These are phyloP conservation scores for Drosophila vallismaia DNA, from an alignment of 2,888 invertebrate genomes.

Conservation along the genomic window DNA sequence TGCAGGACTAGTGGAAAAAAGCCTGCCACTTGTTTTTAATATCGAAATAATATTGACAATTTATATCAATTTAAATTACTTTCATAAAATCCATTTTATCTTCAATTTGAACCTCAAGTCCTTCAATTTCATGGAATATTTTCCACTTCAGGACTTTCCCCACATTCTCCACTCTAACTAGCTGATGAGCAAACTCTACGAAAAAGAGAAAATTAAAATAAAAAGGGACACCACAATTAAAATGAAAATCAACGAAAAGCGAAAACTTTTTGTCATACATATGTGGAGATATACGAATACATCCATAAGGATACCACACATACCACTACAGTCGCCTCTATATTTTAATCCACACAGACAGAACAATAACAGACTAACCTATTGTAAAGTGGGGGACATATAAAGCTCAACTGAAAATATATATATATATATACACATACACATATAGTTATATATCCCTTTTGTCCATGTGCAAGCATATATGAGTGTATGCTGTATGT, in stretches of 20 bases:
- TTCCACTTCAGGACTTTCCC: not conserved
- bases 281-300: slow-evolving; percentile 2
- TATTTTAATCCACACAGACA: slow-evolving; percentile 31
- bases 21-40: no score
- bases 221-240: slow-evolving; percentile 58
- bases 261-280: slow-evolving; percentile 64
- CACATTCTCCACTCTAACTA: not conserved
- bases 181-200: slow-evolving; percentile 5
- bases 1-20: no score
- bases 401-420: slow-evolving; percentile 33
- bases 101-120: slow-evolving; percentile 2
- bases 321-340: slow-evolving; percentile 1
- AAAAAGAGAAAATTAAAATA: slow-evolving; percentile 17
- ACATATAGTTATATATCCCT: slow-evolving; percentile 15
- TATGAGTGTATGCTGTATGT: slow-evolving; percentile 12
- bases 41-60: no score
- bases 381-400: slow-evolving; percentile 70
- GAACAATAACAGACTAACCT: slow-evolving; percentile 78
- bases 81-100: not conserved
- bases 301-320: slow-evolving; percentile 5
- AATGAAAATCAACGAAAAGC: slow-evolving; percentile 74
- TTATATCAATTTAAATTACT: not conserved
- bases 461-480: slow-evolving; percentile 3
- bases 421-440: slow-evolving; percentile 3
- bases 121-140: not conserved